A percentile compares a stretch with the other conserved stretches of the same genome.
These are phyloP conservation scores for Listronotus bonariensis DNA, from an alignment of 1,140 invertebrate species.

Conservation along the genomic window DNA sequence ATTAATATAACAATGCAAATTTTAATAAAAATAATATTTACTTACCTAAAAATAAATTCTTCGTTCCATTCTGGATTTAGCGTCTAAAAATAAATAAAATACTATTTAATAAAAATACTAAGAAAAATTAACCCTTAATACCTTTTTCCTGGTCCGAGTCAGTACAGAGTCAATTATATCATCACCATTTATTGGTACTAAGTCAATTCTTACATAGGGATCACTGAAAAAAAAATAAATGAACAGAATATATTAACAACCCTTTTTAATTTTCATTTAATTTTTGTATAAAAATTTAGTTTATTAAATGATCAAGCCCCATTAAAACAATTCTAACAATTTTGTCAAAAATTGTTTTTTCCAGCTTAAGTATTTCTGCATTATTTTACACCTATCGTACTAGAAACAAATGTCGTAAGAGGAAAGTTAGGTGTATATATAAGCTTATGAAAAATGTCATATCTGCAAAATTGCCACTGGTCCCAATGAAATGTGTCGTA, in stretches of 20 bases:
- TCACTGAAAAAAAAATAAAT: slow-evolving; percentile 70
- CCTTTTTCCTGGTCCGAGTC: slow-evolving; percentile 96
- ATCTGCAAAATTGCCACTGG: too few relatives aligned
- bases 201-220: slow-evolving; percentile 93
- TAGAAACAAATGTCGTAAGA: too few relatives aligned
- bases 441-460: too few relatives aligned
- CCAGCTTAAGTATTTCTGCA: too few relatives aligned
- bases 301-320: too few relatives aligned
- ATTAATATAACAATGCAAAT: background rate
- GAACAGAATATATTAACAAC: slow-evolving; percentile 1
- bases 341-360: too few relatives aligned
- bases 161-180: slow-evolving; percentile 88
- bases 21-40: slow-evolving; percentile 9
- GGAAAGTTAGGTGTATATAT: too few relatives aligned
- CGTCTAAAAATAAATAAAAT: slow-evolving; percentile 68
- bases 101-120: slow-evolving; percentile 26
- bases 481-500: too few relatives aligned
- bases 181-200: slow-evolving; percentile 82
- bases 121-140: slow-evolving; percentile 52
- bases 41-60: slow-evolving; percentile 94
- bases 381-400: too few relatives aligned
- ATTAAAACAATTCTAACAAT: too few relatives aligned
- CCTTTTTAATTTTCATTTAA: too few relatives aligned
- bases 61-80: slow-evolving; percentile 96
- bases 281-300: too few relatives aligned